Conservation (phyloP, 1,140 invertebrate species). For the Megathymus violae region DNA sequence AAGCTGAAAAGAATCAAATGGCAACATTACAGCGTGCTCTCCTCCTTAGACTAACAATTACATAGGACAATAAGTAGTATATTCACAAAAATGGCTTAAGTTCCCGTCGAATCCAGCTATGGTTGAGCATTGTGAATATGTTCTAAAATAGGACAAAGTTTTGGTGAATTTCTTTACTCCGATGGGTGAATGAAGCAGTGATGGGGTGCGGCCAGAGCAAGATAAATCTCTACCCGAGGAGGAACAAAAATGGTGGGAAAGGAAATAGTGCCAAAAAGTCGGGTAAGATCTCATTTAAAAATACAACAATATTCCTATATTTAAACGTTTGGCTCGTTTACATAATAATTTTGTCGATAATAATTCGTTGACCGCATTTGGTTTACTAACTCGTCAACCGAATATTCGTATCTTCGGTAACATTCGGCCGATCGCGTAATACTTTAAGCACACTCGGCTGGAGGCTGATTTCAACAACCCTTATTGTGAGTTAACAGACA, state of each 20-base stretch:
- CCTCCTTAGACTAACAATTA: constrained; percentile 20
- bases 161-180: constrained; percentile 26
- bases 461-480: too few species aligned
- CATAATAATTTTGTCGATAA: too few species aligned
- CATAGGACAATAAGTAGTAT: too few species aligned
- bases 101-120: not conserved
- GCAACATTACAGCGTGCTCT: constrained; percentile 9
- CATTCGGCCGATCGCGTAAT: too few species aligned
- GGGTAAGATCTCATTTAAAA: constrained; percentile 61
- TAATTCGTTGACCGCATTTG: too few species aligned
- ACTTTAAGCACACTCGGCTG: too few species aligned
- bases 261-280: constrained; percentile 81
- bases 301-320: too few species aligned
- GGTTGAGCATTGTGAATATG: constrained; percentile 32
- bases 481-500: too few species aligned
- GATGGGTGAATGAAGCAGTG: constrained; percentile 41
- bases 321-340: too few species aligned
- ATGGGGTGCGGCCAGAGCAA: constrained; percentile 84
- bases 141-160: constrained; percentile 10
- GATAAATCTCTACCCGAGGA: constrained; percentile 81
- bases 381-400: too few species aligned
- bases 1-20: constrained; percentile 34
- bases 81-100: constrained; percentile 18
- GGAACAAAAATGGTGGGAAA: constrained; percentile 81
- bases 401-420: too few species aligned